Conservation (phyloP, 2,888 invertebrate species). For the Noctua pronuba region DNA sequence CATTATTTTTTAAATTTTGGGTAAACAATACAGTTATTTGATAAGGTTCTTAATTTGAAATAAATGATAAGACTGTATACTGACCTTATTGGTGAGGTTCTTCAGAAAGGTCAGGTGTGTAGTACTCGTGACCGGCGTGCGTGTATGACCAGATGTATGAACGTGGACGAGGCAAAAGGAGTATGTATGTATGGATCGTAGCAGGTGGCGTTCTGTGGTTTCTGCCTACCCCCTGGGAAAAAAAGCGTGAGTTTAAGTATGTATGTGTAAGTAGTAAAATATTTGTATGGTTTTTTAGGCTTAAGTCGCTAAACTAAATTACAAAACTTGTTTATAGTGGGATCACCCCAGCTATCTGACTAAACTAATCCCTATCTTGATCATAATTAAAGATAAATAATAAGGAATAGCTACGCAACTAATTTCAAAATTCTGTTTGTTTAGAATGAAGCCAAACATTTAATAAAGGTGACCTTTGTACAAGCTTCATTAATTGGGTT, state of each 20-base stretch:
- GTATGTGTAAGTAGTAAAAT: too few species aligned
- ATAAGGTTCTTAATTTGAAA: too few species aligned
- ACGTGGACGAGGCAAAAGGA: too few species aligned
- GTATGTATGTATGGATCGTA: too few species aligned
- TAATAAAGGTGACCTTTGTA: conserved; percentile 24
- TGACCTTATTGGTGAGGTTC: too few species aligned
- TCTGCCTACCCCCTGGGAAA: too few species aligned
- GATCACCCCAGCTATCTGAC: neutral
- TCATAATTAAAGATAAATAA: neutral
- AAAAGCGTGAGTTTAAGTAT: too few species aligned
- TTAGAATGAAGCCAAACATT: conserved; percentile 20
- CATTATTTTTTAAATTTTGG: neutral
- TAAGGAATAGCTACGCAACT: neutral
- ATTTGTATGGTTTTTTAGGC: neutral
- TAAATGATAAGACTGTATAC: too few species aligned
- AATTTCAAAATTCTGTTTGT: conserved; percentile 18
- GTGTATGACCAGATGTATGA: too few species aligned
- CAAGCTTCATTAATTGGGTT: conserved; percentile 40
- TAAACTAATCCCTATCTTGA: neutral
- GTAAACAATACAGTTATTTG: neutral
- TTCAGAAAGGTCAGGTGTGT: too few species aligned
- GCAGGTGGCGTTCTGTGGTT: too few species aligned
- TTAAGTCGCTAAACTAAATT: neutral
- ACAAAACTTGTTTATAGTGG: neutral
- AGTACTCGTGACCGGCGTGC: too few species aligned